Evolutionary conservation across 2,888 invertebrate species (phyloP).

Genomic region (Elegia similella): DNA sequence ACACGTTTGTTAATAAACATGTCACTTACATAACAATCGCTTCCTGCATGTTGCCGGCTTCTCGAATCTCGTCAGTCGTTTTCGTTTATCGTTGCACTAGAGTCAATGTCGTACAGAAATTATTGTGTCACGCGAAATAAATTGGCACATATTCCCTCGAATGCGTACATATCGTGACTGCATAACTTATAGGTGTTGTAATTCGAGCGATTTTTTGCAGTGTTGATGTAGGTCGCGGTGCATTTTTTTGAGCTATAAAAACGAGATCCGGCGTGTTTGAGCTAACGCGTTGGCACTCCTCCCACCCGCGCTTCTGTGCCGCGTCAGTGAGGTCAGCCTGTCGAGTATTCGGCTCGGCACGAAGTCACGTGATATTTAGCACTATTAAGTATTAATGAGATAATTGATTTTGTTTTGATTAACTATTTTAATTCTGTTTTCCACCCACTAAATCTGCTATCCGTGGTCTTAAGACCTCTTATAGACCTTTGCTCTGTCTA

Average conservation of each 20-base stretch:
- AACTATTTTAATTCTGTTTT: too few species aligned
- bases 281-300: constrained; percentile 33
- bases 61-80: background rate
- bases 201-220: constrained; percentile 45
- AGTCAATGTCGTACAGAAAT: constrained; percentile 16
- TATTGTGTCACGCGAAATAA: constrained; percentile 3
- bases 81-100: background rate
- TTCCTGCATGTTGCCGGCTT: constrained; percentile 15
- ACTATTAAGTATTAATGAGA: background rate
- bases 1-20: constrained; percentile 7
- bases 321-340: constrained; percentile 50
- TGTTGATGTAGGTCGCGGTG: constrained; percentile 73
- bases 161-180: constrained; percentile 17
- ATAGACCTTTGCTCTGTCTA: too few species aligned
- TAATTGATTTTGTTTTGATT: too few species aligned
- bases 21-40: constrained; percentile 19
- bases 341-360: constrained; percentile 27
- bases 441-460: too few species aligned
- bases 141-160: constrained; percentile 9
- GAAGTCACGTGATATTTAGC: background rate
- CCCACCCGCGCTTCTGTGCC: constrained; percentile 31
- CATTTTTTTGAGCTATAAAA: constrained; percentile 58
- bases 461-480: too few species aligned
- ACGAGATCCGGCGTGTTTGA: constrained; percentile 47
- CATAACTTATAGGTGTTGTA: background rate